A percentile compares a stretch with the other conserved stretches of the same genome.
Evolutionary conservation across 2,888 invertebrate species (phyloP).

Genomic region (Dasypogon diadema): DNA sequence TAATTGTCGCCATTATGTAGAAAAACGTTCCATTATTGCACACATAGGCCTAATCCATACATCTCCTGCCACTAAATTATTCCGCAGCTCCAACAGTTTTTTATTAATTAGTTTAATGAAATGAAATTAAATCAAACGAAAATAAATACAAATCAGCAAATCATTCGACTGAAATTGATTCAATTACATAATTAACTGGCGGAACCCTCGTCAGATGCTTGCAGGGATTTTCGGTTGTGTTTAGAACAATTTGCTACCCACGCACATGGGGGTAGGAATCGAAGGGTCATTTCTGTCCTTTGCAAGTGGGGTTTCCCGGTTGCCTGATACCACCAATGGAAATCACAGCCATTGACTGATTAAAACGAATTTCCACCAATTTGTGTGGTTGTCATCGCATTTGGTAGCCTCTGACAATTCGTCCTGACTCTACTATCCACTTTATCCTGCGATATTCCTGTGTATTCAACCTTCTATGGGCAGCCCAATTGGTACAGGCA

Average conservation of each 20-base stretch:
- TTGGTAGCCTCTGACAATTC: conserved; percentile 18
- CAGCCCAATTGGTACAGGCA: conserved; percentile 14
- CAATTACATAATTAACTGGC: conserved; percentile 57
- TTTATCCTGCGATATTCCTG: neutral
- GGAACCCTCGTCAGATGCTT: conserved; percentile 49
- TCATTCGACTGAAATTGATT: conserved; percentile 55
- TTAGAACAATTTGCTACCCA: conserved; percentile 10
- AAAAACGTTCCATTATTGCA: neutral
- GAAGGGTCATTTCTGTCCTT: neutral
- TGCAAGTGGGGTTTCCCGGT: conserved; percentile 3
- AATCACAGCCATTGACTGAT: conserved; percentile 54
- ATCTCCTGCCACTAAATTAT: neutral
- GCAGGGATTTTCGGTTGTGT: conserved; percentile 50
- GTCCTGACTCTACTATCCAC: neutral
- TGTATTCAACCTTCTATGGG: neutral
- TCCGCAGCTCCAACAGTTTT: conserved; percentile 13
- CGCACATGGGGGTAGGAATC: conserved; percentile 1
- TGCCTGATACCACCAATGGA: neutral
- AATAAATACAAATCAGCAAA: conserved; percentile 57
- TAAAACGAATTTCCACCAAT: conserved; percentile 55
- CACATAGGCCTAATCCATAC: neutral
- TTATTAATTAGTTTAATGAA: conserved; percentile 55
- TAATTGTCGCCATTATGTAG: too few species aligned
- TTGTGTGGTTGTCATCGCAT: conserved; percentile 55
- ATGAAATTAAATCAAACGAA: conserved; percentile 56